A percentile compares a stretch with the other conserved stretches of the same genome.
These are phyloP conservation scores for Nasonia longicornis DNA, from an alignment of 1,140 invertebrate species.

Conservation along the genomic window DNA sequence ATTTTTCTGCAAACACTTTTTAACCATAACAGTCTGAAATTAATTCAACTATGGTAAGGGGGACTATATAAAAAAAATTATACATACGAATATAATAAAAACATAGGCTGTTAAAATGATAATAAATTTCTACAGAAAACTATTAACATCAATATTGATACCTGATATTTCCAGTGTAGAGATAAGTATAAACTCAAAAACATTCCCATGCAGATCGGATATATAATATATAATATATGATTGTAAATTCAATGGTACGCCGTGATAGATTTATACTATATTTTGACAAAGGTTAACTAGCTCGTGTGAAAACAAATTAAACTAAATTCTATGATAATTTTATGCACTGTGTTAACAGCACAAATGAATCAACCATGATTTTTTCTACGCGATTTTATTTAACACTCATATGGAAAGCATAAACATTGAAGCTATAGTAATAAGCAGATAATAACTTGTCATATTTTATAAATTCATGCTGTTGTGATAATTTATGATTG, in stretches of 20 bases:
- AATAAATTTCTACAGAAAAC: neutral
- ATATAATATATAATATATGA: neutral
- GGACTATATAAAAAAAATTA: constrained; percentile 6
- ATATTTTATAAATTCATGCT: constrained; percentile 30
- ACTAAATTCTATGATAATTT: neutral
- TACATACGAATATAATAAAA: neutral
- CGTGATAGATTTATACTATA: constrained; percentile 12
- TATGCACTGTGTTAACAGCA: neutral
- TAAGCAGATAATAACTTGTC: constrained; percentile 1
- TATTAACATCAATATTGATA: constrained; percentile 29
- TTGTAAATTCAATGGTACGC: constrained; percentile 25
- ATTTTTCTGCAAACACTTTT: neutral
- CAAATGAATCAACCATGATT: constrained; percentile 2
- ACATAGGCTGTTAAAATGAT: neutral
- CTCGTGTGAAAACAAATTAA: constrained; percentile 8
- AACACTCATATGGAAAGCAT: constrained; percentile 6
- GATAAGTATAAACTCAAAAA: constrained; percentile 51
- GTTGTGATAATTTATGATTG: constrained; percentile 22
- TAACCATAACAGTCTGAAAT: neutral
- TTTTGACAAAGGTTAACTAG: constrained; percentile 1
- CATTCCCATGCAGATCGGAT: constrained; percentile 62
- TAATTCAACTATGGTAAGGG: neutral
- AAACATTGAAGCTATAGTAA: constrained; percentile 31
- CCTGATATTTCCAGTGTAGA: constrained; percentile 22
- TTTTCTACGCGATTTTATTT: constrained; percentile 18